phyloP scores from a whole-genome alignment of 1,140 invertebrate species.

The Popillia japonica region DNA sequence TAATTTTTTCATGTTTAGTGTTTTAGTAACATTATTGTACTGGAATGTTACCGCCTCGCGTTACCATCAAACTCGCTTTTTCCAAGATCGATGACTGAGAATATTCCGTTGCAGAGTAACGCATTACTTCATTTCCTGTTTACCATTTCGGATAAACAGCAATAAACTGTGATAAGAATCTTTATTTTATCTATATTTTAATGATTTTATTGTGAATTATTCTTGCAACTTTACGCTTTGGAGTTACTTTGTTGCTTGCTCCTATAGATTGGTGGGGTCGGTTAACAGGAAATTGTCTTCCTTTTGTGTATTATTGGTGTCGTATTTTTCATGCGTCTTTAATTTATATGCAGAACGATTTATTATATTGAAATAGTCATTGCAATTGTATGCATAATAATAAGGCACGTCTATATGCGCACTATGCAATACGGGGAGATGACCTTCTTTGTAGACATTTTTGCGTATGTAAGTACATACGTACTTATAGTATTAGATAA shows the following conservation, averaged over 20 bases:
- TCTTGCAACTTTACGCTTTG: neutral
- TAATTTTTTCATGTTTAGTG: no score
- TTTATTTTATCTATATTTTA: neutral
- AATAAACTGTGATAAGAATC: neutral
- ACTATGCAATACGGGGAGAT: neutral
- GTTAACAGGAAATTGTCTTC: constrained; percentile 27
- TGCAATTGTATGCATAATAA: neutral
- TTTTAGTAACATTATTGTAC: no score
- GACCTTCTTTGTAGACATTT: neutral
- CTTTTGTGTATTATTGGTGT: neutral
- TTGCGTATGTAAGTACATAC: neutral
- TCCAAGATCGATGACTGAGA: neutral
- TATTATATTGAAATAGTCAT: constrained; percentile 7
- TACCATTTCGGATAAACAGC: neutral
- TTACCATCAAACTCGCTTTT: no score
- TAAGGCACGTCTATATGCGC: no score
- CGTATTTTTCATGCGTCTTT: neutral
- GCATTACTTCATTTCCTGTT: constrained; percentile 15
- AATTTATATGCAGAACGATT: constrained; percentile 14
- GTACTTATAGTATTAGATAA: no score
- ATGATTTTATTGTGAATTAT: constrained; percentile 25
- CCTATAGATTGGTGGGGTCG: neutral
- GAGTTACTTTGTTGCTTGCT: no score
- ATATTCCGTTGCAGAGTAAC: neutral
- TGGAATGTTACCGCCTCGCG: no score